Evolutionary conservation across 1,140 invertebrate genomes (phyloP), one percentile per base, ranked within the genome.

Genomic region (Ganaspis sp.): DNA sequence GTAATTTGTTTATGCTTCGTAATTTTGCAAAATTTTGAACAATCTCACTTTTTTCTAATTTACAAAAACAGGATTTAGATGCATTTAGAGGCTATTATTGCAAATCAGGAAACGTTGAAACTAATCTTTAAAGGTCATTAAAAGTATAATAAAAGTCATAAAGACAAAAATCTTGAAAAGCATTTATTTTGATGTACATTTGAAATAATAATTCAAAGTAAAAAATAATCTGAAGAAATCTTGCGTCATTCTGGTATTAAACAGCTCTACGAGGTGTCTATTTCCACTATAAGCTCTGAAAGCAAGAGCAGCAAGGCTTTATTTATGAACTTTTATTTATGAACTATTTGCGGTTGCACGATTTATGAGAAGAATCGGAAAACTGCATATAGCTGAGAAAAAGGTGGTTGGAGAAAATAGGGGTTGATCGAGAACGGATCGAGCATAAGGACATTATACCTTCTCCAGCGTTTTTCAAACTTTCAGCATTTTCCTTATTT

Each of bases 361-460:
- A 89, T 87, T 87, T 88, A 85, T 73, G 84, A 82, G 74, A 75
- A 75, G 74, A 87, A 87, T 87, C 79, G 72, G 78, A 84, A 83
- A 86, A 83, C 81, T 80, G 79, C 79, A 81, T 79, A 73, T 71
- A 78, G 73, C 76, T 73, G 77, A 64, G 45, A 54, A 73, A 54
- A 81, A 15, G 69, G 54, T 37, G 54, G 69, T 72, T 70, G 74
- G 54, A 76, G 64, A 21, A 76, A 85, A 74, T 73, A 76, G 77
- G 80, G 76, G 73, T 72, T 58, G 72, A 23, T 77, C 23, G 70
- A 49, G 64, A 75, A 78, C 77, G 71, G 70, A 58, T 49, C 45
- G 21, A 21, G 53, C 19, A 58, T 58, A 23, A 58, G 19, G 21
- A 58, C 53, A 49, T 23, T 21, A 58, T 58, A 19, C 53, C 53